Evolutionary conservation across 2,113 vertebrate genomes (phyloP), one percentile per base, ranked within the genome.

Genomic region (Redunca redunca): DNA sequence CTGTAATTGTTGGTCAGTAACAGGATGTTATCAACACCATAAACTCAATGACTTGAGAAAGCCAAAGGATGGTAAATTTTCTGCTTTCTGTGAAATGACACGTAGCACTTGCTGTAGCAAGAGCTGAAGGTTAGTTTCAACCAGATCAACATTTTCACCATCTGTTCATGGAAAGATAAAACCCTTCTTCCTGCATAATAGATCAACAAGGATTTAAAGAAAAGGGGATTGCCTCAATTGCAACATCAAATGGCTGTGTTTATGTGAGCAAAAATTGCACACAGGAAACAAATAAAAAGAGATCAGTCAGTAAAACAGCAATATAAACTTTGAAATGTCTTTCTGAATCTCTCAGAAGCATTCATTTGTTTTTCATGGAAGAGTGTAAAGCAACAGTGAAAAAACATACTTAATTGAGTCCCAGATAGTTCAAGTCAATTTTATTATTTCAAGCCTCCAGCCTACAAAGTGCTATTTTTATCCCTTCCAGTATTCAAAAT

Each of bases 91-190:
- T 2, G 48, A 94, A 96, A 95, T 50, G 71, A 21, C 90, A 90
- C 2, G 5, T 43, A 92, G 58, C 50, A 85, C n/a, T 64, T 94
- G 36, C 48, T 82, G 21, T 16, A 95, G 81, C 81, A 88, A 92
- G 74, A 97, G 52, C 14, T 94, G 43, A 93, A 96, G 57, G 77
- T 96, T 94, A 50, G 82, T 95, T 89, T 64, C 55, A 95, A 33
- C 52, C 83, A 93, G 30, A 94, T 92, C 90, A 85, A 86, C 93
- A 74, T 94, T 48, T 60, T 97, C 1, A 0, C 80, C 91, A 55
- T 98, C 97, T 98, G 97, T 82, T 97, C 81, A 12, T 30, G 30
- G 62, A 83, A 93, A 95, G 90, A 95, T 94, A 82, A 96, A 84
- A 95, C 53, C 84, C 50, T 30, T 50, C 67, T 96, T 91, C 36